Base-by-base conservation (phyloP, 2,888 invertebrate species). In the Tricholauxania praeusta region DNA sequence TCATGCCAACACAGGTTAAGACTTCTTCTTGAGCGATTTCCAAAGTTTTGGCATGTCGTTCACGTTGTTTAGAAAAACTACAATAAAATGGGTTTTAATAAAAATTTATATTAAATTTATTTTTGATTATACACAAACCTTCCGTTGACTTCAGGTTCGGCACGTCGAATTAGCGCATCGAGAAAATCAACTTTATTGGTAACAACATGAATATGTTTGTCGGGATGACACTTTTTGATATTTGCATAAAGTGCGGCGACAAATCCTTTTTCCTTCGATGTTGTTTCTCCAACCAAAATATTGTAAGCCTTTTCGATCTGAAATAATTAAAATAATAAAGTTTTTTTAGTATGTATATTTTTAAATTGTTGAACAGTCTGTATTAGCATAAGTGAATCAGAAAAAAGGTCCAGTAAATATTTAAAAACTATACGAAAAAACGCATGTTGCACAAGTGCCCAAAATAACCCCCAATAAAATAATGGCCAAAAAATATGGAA, bases 1-100 rank as follows among this genome's bases (percentile, higher is more conserved):
- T 96, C 86, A 97, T 94, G 14, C 97, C 97, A 74, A 98, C 91
- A 86, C 97, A 98, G 12, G 96, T 97, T 78, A 98, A 89, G 72
- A 98, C 97, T 89, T 98, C 97, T 88, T 97, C 97, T 88, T 98
- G 97, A 80, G 97, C 97, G 78, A 97, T 96, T 89, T 97, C 97
- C 80, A 98, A 88, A n/a, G 97, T 97, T 88, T 97, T 97, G 10
- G 97, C 97, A 86, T 98, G 97, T 72, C 97, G 91, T 87, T 97
- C 97, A 75, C 97, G 90, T 79, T 94, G 92, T 84, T 94, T 93
- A 48, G 84, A 87, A 80, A 85, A 86, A 79, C 86, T 88, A n/a
- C 73, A 49, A 55, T 51, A 65, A 59, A 64, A 62, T 48, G 63
- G 22, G 57, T 67, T 53, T 52, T 19, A 64, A 72, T 55, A 74